phyloP scores from a whole-genome alignment of 1,140 invertebrate genomes.

The Anastatus disparis region DNA sequence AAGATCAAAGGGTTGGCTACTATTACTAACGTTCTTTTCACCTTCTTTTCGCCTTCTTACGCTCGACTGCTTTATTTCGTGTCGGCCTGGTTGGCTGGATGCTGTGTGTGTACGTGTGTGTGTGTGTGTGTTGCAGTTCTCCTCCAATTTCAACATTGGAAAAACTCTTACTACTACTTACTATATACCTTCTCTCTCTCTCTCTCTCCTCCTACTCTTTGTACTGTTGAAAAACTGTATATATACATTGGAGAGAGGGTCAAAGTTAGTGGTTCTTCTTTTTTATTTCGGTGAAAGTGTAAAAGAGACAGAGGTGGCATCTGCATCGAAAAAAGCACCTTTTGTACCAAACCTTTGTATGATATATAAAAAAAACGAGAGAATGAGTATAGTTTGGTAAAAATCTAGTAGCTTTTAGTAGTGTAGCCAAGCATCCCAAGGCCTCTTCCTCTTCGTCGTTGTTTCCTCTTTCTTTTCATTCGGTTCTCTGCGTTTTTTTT shows the following conservation, averaged over 20 bases:
- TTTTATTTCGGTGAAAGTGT: constrained; percentile 16
- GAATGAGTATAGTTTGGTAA: not conserved
- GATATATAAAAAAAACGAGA: too few species aligned
- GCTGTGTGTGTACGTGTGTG: not conserved
- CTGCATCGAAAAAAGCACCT: not conserved
- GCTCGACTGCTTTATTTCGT: not conserved
- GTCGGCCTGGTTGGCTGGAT: too few species aligned
- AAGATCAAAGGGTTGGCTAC: constrained; percentile 51
- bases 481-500: not conserved
- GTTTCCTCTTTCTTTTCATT: constrained; percentile 15
- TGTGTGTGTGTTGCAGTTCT: not conserved
- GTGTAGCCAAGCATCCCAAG: not conserved
- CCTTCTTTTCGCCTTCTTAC: not conserved
- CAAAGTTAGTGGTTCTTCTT: not conserved
- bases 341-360: constrained; percentile 9
- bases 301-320: constrained; percentile 11
- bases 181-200: too few species aligned
- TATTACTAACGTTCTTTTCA: too few species aligned
- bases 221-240: not conserved
- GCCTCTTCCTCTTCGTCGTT: not conserved
- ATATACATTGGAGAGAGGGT: not conserved
- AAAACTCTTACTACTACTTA: not conserved
- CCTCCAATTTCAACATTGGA: not conserved
- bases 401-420: constrained; percentile 25
- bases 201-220: not conserved